A percentile compares a stretch with the other conserved stretches of the same genome.
These are phyloP conservation scores for Pheucticus melanocephalus DNA, from an alignment of 2,113 vertebrate species.

Conservation along the genomic window DNA sequence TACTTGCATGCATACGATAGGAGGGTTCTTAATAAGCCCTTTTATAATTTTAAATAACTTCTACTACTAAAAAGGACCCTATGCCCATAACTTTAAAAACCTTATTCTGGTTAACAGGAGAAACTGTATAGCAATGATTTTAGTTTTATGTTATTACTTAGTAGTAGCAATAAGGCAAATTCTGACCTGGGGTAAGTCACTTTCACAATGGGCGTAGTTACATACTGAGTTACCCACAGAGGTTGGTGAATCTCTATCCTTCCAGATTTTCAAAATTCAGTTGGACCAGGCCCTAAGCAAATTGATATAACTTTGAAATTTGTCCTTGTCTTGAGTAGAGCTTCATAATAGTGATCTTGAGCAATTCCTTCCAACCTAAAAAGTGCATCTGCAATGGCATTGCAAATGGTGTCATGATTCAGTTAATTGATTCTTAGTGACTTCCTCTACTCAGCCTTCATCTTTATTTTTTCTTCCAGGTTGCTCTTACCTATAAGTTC, in stretches of 20 bases:
- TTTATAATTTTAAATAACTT: background rate
- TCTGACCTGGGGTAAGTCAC: background rate
- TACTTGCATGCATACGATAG: background rate
- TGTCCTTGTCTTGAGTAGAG: background rate
- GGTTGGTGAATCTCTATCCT: background rate
- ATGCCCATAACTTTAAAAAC: background rate
- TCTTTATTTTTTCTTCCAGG: background rate
- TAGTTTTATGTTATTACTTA: background rate
- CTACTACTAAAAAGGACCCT: background rate
- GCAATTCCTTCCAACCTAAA: background rate
- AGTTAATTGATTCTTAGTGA: background rate
- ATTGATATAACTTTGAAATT: background rate
- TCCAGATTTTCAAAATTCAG: background rate
- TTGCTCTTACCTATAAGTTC: slow-evolving; percentile 79
- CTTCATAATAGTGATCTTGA: background rate
- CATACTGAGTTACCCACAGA: background rate
- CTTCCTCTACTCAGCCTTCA: background rate
- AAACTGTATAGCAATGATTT: background rate
- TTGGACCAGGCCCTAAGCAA: background rate
- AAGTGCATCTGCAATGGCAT: background rate
- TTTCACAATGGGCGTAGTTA: background rate
- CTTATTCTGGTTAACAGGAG: background rate
- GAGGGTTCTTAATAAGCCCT: background rate
- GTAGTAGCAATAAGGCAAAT: background rate
- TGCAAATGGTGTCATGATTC: background rate